These are phyloP conservation scores for Spea multiplicata DNA, from an alignment of 2,113 vertebrate species.

Conservation along the genomic window DNA sequence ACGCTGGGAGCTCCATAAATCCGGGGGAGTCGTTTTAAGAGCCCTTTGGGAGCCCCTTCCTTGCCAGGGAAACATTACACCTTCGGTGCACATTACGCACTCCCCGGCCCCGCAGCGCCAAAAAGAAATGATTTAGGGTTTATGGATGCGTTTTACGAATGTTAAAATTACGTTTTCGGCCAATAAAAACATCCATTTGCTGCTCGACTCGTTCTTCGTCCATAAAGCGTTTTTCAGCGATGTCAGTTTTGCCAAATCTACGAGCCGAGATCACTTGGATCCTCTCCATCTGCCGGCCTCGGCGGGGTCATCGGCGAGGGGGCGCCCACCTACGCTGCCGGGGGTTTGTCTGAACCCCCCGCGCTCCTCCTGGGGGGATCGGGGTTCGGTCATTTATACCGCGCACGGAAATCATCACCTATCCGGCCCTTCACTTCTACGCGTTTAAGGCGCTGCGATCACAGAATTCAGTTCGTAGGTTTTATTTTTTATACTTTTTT, in stretches of 20 bases:
- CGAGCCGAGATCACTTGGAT: slow-evolving; percentile 37
- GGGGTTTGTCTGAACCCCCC: background rate
- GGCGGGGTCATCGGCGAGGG: slow-evolving; percentile 18
- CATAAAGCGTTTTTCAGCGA: slow-evolving; percentile 19
- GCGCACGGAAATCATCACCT: too few relatives aligned
- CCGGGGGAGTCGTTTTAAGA: slow-evolving; percentile 24
- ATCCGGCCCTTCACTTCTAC: too few relatives aligned
- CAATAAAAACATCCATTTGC: slow-evolving; percentile 45
- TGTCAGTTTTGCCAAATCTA: slow-evolving; percentile 30
- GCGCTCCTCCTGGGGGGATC: background rate
- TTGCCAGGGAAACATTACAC: slow-evolving; percentile 41
- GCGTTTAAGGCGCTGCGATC: too few relatives aligned
- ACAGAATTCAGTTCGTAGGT: too few relatives aligned
- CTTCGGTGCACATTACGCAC: slow-evolving; percentile 31
- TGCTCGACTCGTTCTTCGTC: slow-evolving; percentile 6
- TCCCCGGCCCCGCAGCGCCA: slow-evolving; percentile 33
- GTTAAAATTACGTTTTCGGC: slow-evolving; percentile 37
- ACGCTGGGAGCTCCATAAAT: background rate
- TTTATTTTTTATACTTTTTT: too few relatives aligned
- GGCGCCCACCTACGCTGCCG: slow-evolving; percentile 30
- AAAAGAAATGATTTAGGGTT: slow-evolving; percentile 44
- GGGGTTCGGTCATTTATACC: too few relatives aligned
- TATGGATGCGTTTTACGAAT: slow-evolving; percentile 44
- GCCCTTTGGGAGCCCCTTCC: slow-evolving; percentile 28
- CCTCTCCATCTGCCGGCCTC: slow-evolving; percentile 29